Evolutionary conservation across 2,888 invertebrate genomes (phyloP), one percentile per base, ranked within the genome.

Genomic region (Drosophila paracracens): DNA sequence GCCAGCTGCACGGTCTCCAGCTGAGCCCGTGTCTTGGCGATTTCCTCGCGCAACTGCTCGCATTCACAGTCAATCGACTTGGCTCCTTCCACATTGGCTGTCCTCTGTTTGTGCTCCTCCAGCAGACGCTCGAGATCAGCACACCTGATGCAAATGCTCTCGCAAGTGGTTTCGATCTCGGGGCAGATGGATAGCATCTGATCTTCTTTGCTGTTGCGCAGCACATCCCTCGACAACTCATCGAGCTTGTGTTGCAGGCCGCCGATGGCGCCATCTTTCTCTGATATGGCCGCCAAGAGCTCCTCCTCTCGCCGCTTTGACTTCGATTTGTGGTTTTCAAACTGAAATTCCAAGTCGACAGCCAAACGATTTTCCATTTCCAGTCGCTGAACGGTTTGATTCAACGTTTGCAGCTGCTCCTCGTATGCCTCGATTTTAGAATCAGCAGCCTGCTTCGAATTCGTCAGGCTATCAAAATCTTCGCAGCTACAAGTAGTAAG

Each of bases 281-380:
- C 94, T 31, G 93, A 92, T 36, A 95, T 81, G 1, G 93, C 90
- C 2, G 93, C 93, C 0, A 95, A 77, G 7, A 95, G 86, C 83
- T 95, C 95, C 36, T 92, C 92, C 91, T 95, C 95, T 60, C 95
- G 93, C 2, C 88, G 92, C 83, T 94, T 94, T 8, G 94, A 92
- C 82, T 94, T 95, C 8, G 91, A 92, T 88, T 94, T 94, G 8
- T 94, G 91, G 27, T 93, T 94, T 70, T 95, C 94, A 78, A 94
- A 94, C 83, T 94, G 94, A 61, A 94, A 94, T 85, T 95, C 94
- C 66, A 91, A 70, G 62, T 90, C 91, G 16, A 91, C 81, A 11
- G 82, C 88, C 16, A 89, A 89, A 50, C 91, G 91, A 78, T 91
- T 91, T 76, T 92, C 91, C 83, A 89, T 75, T 63, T 91, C 89